These are phyloP conservation scores for Hippolais icterina DNA, from an alignment of 2,113 vertebrate species.

Conservation along the genomic window DNA sequence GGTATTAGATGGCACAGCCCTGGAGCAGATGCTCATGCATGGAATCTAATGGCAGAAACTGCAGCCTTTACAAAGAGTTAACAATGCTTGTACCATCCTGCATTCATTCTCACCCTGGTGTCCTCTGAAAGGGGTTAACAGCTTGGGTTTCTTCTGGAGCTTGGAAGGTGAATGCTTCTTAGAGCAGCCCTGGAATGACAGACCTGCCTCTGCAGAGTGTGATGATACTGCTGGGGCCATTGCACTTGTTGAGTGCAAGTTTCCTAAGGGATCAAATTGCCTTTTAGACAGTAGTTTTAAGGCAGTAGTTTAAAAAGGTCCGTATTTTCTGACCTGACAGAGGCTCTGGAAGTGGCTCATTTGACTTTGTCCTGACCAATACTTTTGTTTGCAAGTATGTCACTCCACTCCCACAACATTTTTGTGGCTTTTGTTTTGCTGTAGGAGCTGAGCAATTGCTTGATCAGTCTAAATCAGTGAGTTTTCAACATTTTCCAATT, in stretches of 20 bases:
- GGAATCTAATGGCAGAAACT: background rate
- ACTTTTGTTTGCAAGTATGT: background rate
- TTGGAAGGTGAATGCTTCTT: background rate
- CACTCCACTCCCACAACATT: background rate
- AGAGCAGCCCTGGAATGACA: background rate
- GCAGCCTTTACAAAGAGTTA: background rate
- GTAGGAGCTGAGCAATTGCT: background rate
- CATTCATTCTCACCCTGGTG: rapidly evolving
- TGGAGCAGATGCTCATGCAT: background rate
- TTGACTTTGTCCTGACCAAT: background rate
- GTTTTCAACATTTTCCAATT: background rate
- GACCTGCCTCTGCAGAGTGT: background rate
- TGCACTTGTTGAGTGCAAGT: background rate
- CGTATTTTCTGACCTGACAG: background rate
- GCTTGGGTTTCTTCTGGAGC: background rate
- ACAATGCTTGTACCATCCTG: background rate
- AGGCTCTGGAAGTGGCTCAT: background rate
- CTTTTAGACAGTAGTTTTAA: background rate
- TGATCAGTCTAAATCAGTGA: background rate
- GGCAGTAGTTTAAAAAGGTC: background rate
- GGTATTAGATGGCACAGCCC: background rate
- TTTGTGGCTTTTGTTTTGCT: background rate
- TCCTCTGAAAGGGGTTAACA: background rate
- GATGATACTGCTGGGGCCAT: too few relatives aligned
- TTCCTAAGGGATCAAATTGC: background rate